These are phyloP conservation scores for Malurus melanocephalus DNA, from an alignment of 2,113 vertebrate species.

Conservation along the genomic window DNA sequence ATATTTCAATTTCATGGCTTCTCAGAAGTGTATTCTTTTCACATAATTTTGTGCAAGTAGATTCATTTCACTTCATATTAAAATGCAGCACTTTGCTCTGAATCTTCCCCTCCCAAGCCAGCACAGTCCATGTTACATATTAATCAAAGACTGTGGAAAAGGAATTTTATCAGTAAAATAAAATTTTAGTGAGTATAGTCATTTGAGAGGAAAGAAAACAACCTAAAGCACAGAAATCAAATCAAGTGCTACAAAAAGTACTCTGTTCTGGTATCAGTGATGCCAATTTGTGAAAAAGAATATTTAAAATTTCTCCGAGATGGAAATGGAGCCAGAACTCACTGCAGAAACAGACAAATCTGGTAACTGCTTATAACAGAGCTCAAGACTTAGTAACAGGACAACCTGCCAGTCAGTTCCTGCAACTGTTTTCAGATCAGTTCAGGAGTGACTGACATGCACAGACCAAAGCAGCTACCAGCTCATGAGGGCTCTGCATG, in stretches of 20 bases:
- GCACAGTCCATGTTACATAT: constrained; percentile 32
- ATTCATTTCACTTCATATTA: not conserved
- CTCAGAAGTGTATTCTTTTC: not conserved
- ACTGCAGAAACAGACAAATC: not conserved
- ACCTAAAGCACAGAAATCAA: constrained; percentile 29
- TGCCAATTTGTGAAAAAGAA: constrained; percentile 11
- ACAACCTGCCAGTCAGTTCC: not conserved
- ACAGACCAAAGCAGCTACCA: accelerated
- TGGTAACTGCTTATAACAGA: not conserved
- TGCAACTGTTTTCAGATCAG: not conserved
- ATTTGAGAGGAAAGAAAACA: constrained; percentile 40
- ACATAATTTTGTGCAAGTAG: not conserved
- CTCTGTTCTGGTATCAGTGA: not conserved
- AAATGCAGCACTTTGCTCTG: constrained; percentile 4
- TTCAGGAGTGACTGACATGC: not conserved
- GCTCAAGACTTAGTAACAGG: not conserved
- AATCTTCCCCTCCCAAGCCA: not conserved
- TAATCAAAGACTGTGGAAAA: constrained; percentile 36
- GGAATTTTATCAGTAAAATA: constrained; percentile 48
- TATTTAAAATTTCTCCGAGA: not conserved
- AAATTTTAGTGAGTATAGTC: not conserved
- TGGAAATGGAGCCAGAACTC: not conserved
- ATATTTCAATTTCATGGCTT: not conserved
- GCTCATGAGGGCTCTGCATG: not conserved
- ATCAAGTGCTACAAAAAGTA: constrained; percentile 12